Conservation (phyloP, 2,888 invertebrate genomes). For the Apomyelois bistriatella region DNA sequence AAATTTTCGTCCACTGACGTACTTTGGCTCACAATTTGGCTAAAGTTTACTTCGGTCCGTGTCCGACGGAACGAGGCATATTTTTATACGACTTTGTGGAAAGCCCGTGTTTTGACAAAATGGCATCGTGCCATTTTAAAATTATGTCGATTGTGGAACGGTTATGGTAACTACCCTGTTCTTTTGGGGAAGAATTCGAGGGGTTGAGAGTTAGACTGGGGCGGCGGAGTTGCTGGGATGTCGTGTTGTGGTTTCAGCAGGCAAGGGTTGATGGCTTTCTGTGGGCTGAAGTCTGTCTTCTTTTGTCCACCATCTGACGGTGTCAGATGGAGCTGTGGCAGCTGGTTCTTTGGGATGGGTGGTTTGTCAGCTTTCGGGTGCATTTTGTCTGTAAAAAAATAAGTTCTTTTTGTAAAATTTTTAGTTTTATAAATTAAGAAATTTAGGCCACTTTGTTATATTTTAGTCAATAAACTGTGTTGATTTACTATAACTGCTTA, state of each 20-base stretch:
- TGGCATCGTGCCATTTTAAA: slow-evolving; percentile 69
- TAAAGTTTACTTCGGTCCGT: slow-evolving; percentile 36
- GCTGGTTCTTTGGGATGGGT: slow-evolving; percentile 50
- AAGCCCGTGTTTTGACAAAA: slow-evolving; percentile 56
- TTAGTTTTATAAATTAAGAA: no score
- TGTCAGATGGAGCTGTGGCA: slow-evolving; percentile 62
- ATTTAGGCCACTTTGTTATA: no score
- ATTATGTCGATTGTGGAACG: slow-evolving; percentile 35
- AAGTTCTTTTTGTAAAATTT: neutral
- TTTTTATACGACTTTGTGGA: slow-evolving; percentile 58
- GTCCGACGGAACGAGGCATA: slow-evolving; percentile 49
- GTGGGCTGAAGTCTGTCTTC: slow-evolving; percentile 40
- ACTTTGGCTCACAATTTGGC: slow-evolving; percentile 33
- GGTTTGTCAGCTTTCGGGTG: slow-evolving; percentile 66
- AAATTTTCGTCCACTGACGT: slow-evolving; percentile 33
- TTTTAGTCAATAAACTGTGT: no score
- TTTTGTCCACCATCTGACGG: slow-evolving; percentile 53
- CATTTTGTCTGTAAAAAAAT: slow-evolving; percentile 53
- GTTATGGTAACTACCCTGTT: slow-evolving; percentile 52
- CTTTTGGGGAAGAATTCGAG: slow-evolving; percentile 63
- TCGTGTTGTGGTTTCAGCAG: slow-evolving; percentile 66
- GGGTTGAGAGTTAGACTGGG: slow-evolving; percentile 53
- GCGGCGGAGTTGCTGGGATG: slow-evolving; percentile 69
- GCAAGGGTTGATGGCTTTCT: slow-evolving; percentile 47
- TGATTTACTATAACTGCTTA: no score